Percentiles rank a stretch among this genome's conserved stretches.
phyloP scores from a whole-genome alignment of 1,140 invertebrate species.

The Drosophila pandora region DNA sequence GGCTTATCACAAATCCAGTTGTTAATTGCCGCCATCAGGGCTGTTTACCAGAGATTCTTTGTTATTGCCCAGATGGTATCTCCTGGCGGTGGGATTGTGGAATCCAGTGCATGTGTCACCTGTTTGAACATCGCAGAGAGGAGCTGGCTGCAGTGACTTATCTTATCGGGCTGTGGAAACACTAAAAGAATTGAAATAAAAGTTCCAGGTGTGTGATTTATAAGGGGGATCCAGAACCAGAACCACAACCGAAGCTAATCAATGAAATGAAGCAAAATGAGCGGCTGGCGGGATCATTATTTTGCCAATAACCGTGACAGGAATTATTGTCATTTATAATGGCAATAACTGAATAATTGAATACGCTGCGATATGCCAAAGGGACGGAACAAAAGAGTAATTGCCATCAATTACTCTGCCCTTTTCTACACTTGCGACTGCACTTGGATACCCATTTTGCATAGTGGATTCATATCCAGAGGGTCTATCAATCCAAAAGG shows the following conservation, averaged over 20 bases:
- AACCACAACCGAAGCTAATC: slow-evolving; percentile 3
- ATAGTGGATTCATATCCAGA: background rate
- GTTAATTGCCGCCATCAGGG: slow-evolving; percentile 30
- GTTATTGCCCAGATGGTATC: slow-evolving; percentile 2
- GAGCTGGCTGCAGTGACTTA: slow-evolving; percentile 20
- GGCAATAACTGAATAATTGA: slow-evolving; percentile 42
- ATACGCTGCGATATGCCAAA: slow-evolving; percentile 33
- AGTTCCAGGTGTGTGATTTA: slow-evolving; percentile 42
- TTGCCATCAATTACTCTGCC: slow-evolving; percentile 47
- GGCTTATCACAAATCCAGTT: slow-evolving; percentile 46
- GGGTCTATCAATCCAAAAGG: too few relatives aligned
- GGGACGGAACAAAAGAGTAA: slow-evolving; percentile 29
- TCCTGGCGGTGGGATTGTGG: background rate
- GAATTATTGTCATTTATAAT: slow-evolving; percentile 58
- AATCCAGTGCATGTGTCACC: slow-evolving; percentile 30
- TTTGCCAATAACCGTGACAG: slow-evolving; percentile 53
- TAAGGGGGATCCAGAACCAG: background rate
- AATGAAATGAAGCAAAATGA: slow-evolving; percentile 15
- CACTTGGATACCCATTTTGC: background rate
- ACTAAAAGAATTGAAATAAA: background rate
- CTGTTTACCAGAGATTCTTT: slow-evolving; percentile 24
- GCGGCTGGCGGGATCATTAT: slow-evolving; percentile 45
- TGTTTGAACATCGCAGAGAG: slow-evolving; percentile 24
- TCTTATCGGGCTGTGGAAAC: slow-evolving; percentile 19
- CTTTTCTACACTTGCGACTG: slow-evolving; percentile 21